A percentile compares a stretch with the other conserved stretches of the same genome.
Conservation (phyloP, 2,113 vertebrate species). For the Thalassarche chlororhynchos region DNA sequence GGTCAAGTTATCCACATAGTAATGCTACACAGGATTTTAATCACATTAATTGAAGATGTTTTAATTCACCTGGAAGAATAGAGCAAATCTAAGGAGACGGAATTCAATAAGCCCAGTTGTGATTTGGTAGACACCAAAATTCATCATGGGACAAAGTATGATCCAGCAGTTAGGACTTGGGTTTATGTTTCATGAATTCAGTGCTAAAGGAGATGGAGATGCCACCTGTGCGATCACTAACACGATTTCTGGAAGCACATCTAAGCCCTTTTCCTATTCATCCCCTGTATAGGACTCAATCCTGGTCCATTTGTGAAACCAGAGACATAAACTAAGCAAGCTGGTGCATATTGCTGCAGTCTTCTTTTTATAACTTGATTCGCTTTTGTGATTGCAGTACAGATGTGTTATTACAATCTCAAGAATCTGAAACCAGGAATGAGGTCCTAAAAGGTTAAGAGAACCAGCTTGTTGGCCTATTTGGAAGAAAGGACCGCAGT, state of each 20-base stretch:
- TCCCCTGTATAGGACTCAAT: accelerated
- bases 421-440: background rate
- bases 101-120: background rate
- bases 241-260: background rate
- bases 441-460: background rate
- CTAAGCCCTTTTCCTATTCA: background rate
- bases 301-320: background rate
- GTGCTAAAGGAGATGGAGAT: background rate
- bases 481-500: background rate
- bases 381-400: background rate
- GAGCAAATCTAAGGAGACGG: background rate
- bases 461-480: background rate
- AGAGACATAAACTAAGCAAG: background rate
- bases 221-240: background rate
- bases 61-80: background rate
- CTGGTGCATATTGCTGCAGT: background rate
- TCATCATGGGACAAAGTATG: background rate
- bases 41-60: background rate
- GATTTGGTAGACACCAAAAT: background rate
- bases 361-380: background rate
- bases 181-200: background rate
- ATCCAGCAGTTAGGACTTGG: background rate
- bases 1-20: background rate
- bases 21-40: background rate
- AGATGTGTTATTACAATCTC: background rate